These are phyloP conservation scores for Drosophila carrolli DNA, from an alignment of 1,140 invertebrate species.

Conservation along the genomic window DNA sequence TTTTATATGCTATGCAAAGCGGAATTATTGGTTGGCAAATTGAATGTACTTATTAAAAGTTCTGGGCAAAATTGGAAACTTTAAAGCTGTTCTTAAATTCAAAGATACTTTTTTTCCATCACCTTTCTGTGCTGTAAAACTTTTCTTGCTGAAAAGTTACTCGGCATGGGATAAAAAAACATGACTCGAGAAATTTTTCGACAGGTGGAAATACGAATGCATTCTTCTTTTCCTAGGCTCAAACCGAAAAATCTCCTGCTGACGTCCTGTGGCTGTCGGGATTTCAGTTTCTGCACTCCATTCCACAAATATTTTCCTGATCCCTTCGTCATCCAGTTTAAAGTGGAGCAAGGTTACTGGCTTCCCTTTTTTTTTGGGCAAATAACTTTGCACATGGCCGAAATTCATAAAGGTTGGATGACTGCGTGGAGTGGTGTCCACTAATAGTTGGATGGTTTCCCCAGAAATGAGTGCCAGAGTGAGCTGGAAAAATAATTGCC, in stretches of 20 bases:
- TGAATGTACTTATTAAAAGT: not conserved
- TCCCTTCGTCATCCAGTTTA: not conserved
- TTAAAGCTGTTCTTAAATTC: slow-evolving; percentile 1
- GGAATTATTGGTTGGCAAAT: slow-evolving; percentile 10
- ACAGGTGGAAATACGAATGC: slow-evolving; percentile 12
- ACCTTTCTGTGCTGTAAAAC: slow-evolving; percentile 3
- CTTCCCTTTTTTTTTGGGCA: not conserved
- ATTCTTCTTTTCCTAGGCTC: slow-evolving; percentile 18
- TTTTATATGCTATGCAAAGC: slow-evolving; percentile 13
- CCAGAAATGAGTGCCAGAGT: slow-evolving; percentile 7
- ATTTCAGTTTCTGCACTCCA: slow-evolving; percentile 2
- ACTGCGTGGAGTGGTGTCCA: slow-evolving; percentile 25
- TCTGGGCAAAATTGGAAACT: not conserved
- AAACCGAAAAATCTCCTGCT: slow-evolving; percentile 6
- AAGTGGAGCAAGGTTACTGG: slow-evolving; percentile 27
- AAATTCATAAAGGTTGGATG: slow-evolving; percentile 44
- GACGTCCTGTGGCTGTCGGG: slow-evolving; percentile 3
- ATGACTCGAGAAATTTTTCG: slow-evolving; percentile 6
- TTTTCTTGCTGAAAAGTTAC: slow-evolving; percentile 9
- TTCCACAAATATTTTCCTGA: slow-evolving; percentile 19
- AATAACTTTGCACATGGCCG: slow-evolving; percentile 41
- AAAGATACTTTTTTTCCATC: not conserved
- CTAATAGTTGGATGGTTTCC: slow-evolving; percentile 3
- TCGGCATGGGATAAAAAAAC: slow-evolving; percentile 10
- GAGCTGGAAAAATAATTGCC: slow-evolving; percentile 51